phyloP scores from a whole-genome alignment of 2,113 vertebrate species.

The Sphyrna mokarran region DNA sequence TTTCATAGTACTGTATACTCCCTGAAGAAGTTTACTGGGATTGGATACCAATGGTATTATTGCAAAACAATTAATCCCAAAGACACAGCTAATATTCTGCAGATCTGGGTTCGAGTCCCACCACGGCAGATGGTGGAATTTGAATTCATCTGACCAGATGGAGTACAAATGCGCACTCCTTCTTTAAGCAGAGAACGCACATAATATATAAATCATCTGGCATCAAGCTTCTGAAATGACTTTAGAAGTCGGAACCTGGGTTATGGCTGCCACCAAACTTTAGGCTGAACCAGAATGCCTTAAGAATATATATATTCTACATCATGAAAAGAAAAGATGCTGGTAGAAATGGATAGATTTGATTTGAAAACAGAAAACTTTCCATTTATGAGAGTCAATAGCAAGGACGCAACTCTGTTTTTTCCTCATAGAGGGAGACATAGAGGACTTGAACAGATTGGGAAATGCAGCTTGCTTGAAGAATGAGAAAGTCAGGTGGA shows the following conservation, averaged over 20 bases:
- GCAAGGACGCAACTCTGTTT: background rate
- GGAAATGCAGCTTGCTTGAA: background rate
- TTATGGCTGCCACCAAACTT: background rate
- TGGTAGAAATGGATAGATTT: background rate
- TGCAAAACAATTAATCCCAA: too few species aligned
- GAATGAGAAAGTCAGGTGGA: background rate
- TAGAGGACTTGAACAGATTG: background rate
- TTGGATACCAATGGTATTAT: too few species aligned
- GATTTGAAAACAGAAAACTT: background rate
- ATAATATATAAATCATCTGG: background rate
- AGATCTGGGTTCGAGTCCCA: too few species aligned
- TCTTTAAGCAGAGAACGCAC: background rate
- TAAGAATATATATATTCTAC: background rate
- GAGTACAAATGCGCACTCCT: too few species aligned
- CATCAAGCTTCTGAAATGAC: background rate
- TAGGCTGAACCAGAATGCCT: background rate
- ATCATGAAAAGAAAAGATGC: background rate
- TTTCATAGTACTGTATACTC: too few species aligned
- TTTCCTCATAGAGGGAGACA: background rate
- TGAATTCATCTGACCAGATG: too few species aligned
- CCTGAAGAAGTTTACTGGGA: too few species aligned
- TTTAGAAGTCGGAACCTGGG: background rate
- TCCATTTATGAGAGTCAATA: background rate
- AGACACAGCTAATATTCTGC: too few species aligned
- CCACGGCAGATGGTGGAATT: too few species aligned